Base-by-base conservation (phyloP, 53 echinoderm and acorn worm genomes). In the Arbacia lixula region DNA sequence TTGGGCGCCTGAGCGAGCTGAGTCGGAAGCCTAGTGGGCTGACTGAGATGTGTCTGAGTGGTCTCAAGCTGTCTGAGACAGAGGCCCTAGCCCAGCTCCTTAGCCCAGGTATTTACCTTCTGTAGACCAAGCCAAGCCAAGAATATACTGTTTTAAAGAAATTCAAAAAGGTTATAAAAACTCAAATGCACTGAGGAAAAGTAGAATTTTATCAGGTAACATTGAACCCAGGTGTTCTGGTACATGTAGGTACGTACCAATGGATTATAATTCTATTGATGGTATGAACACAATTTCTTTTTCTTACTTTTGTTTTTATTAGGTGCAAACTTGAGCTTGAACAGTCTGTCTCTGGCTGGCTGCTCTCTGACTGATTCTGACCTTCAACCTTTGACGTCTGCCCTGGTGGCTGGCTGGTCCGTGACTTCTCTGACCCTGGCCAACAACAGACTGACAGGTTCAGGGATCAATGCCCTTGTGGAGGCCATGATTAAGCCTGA, bases 351-450 rank as follows among this genome's bases (percentile, higher is more conserved):
- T 46, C 68, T 91, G 81, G 78, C 85, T 39, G 80, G 91, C 53
- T 91, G 91, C 72, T 80, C 91, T 20, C 81, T 91, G 17, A 88
- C 85, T 35, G 91, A 91, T 42, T 75, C 69, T 61, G 91, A 91
- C 85, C 77, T 91, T 60, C 26, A 52, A 68, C 91, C 91, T 62
- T 49, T 91, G 79, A 78, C 88, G 46, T 49, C 68, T 26, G 88
- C 88, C 53, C 38, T 88, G 26, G 62, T 22, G n/a, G 52, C 71
- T 53, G 88, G 85, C 21, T 77, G 84, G 83, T 42, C 36, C 32
- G 37, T 88, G 63, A 77, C 77, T 52, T 77, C 87, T 50, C 81
- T 91, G 56, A 91, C 68, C 36, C 72, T 91, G 24, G 77, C 91
- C 51, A 88, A 85, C 91, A 91, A 91, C 84, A 84, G 88, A 37